Base-by-base conservation (phyloP, 2,888 invertebrate species). In the Stenotaenia linearis region DNA sequence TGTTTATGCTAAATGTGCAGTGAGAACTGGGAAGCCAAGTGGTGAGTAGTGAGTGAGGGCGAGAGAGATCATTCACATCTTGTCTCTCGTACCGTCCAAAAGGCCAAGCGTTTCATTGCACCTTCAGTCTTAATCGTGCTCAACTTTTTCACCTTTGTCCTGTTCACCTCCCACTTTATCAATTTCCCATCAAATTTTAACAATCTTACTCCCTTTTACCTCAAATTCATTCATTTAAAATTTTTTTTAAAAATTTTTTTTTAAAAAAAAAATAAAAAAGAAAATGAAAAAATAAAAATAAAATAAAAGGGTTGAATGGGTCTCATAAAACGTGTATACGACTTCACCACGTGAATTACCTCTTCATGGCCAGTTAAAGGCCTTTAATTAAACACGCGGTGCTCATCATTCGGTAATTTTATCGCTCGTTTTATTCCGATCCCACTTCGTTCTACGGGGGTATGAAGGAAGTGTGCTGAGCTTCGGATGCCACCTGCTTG, bases 61-160 rank as follows among this genome's bases (percentile, higher is more conserved):
- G 56, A 56, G 56, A 56, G 56, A 56, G 56, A 56, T 56, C 56
- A 56, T 56, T 56, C 56, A 56, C 56, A 56, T 56, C 56, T 56
- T 56, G 56, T 56, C 21, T 56, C 56, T 56, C 56, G 56, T 56
- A 56, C 56, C 56, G 56, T 56, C 56, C 56, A 56, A 56, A 56
- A 56, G 56, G 56, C 56, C 56, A 56, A 56, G 56, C 56, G 56
- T 56, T 56, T 56, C 56, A 56, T 56, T 56, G 56, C 56, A 56
- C 56, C 56, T 56, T 56, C 21, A 56, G 21, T 56, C 56, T 56
- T 56, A 56, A 23, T 23, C 56, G 56, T 56, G 56, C 56, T 56
- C 56, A 56, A 56, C 56, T 56, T 56, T 21, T 56, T 56, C 56
- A 56, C 56, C 56, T 56, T 56, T 56, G 56, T 56, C 56, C 56